Base-by-base conservation (phyloP, 2,888 invertebrate species). In the Drosophila subquinaria region DNA sequence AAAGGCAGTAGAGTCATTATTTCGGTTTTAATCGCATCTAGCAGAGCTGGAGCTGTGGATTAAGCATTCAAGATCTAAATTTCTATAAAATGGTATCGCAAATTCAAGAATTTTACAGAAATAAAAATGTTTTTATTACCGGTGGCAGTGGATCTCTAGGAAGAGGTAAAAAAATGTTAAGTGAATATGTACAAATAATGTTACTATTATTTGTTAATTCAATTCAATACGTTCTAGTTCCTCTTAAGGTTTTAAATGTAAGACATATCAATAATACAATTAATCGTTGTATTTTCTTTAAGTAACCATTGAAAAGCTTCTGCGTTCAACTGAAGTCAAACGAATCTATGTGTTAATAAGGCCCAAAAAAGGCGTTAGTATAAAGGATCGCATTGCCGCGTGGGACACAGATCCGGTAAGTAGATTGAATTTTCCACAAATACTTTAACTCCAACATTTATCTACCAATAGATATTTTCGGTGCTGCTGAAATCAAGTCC, bases 401-500 rank as follows among this genome's bases (percentile, higher is more conserved):
- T 93, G 96, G 4, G 95, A 96, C 76, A 95, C 95, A 33, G 95
- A 96, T 82, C 94, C 94, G 27, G 95, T 95, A 90, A 94, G 57
- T n/a, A 10, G 17, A 4, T 11, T 20, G 3, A 1, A 5, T 11
- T 11, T 11, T 20, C 17, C 43, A 20, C 0, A 20, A 11, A 11
- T 1, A 17, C 5, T 8, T 11, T 15, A 1, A 40, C 15, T 40
- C 15, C 0, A 23, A n/a, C 4, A 5, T 30, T 17, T 43, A 9
- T 30, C 6, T 15, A 30, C 1, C 13, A 15, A 17, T 20, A 90
- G 90, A 38, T 89, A 17, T 90, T 86, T 56, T 79, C 84, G 43
- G 69, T 72, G 13, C 47, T 90, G 40, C 70, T 74, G 9, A 57
- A 82, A 45, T 74, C 61, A 69, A 86, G 74, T 90, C 91, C 36